A percentile compares a stretch with the other conserved stretches of the same genome.
Evolutionary conservation across 2,888 invertebrate genomes (phyloP).

Genomic region (Drosophila algonquin): DNA sequence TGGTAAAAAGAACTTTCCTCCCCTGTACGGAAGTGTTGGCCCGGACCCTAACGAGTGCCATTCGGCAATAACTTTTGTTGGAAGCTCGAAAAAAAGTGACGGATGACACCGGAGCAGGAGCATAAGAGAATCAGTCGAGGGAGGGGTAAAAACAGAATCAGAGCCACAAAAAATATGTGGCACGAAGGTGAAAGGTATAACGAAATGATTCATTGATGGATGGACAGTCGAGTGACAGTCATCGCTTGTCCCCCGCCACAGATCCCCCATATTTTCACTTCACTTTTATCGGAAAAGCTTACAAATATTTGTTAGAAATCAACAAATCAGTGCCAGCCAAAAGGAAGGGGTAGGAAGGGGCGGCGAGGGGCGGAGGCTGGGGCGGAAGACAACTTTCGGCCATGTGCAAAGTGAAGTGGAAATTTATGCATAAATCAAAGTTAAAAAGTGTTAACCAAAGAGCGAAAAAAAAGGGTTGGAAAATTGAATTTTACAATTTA

Average conservation of each 20-base stretch:
- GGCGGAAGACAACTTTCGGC: slow-evolving; percentile 33
- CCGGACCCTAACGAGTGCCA: slow-evolving; percentile 32
- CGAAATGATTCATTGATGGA: slow-evolving; percentile 44
- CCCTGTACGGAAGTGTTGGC: slow-evolving; percentile 64
- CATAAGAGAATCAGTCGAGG: slow-evolving; percentile 15
- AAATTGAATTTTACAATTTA: slow-evolving; percentile 73
- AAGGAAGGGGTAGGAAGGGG: not conserved
- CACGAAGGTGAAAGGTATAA: slow-evolving; percentile 26
- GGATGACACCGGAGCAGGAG: slow-evolving; percentile 37
- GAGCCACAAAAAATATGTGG: slow-evolving; percentile 19
- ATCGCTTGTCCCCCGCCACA: slow-evolving; percentile 29
- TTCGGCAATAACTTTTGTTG: not conserved
- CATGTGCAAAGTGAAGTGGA: slow-evolving; percentile 69
- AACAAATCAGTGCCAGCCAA: slow-evolving; percentile 68
- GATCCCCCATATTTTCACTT: slow-evolving; percentile 1
- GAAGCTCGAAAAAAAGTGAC: slow-evolving; percentile 8
- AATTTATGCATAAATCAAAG: slow-evolving; percentile 78
- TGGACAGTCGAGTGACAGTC: slow-evolving; percentile 39
- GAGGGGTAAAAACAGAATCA: not conserved
- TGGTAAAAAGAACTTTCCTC: slow-evolving; percentile 2
- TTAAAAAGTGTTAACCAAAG: slow-evolving; percentile 75
- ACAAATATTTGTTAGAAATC: slow-evolving; percentile 75
- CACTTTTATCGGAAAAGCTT: slow-evolving; percentile 58
- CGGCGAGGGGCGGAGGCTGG: not conserved
- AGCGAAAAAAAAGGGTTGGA: slow-evolving; percentile 56